phyloP scores from a whole-genome alignment of 2,888 invertebrate species.

The Pandemis corylana region DNA sequence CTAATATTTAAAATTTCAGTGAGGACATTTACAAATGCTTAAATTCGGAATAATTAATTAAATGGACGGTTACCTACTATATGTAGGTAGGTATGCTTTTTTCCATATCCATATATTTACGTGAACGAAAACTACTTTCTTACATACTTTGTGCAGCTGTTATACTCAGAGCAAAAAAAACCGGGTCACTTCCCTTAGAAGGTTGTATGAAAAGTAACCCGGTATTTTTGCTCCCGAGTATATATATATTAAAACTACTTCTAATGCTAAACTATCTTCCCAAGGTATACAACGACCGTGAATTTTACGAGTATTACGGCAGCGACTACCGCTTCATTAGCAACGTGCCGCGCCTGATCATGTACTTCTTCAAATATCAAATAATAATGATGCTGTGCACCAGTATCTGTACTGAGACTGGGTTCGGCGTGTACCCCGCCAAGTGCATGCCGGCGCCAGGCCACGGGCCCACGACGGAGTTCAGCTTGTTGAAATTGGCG shows the following conservation, averaged over 20 bases:
- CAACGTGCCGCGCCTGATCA: constrained; percentile 90
- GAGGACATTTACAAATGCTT: no score
- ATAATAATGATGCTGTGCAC: constrained; percentile 91
- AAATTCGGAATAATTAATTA: no score
- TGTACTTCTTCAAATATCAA: constrained; percentile 91
- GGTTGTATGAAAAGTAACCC: no score
- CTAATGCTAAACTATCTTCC: constrained; percentile 50
- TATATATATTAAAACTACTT: background rate
- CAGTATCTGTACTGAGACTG: constrained; percentile 92
- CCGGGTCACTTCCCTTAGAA: no score
- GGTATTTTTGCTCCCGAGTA: no score
- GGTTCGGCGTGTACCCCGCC: constrained; percentile 93
- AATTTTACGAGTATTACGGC: constrained; percentile 86
- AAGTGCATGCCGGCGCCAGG: constrained; percentile 87
- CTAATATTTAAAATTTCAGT: no score
- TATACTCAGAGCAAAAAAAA: no score
- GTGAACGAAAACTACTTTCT: no score
- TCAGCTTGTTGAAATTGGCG: constrained; percentile 63
- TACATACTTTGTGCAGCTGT: no score
- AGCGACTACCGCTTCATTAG: constrained; percentile 90
- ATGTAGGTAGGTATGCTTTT: no score
- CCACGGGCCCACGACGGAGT: constrained; percentile 89
- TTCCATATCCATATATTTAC: no score
- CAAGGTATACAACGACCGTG: constrained; percentile 88
- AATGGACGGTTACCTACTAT: no score